Base-by-base conservation (phyloP, 2,888 invertebrate species). In the Tetranychus truncatus region DNA sequence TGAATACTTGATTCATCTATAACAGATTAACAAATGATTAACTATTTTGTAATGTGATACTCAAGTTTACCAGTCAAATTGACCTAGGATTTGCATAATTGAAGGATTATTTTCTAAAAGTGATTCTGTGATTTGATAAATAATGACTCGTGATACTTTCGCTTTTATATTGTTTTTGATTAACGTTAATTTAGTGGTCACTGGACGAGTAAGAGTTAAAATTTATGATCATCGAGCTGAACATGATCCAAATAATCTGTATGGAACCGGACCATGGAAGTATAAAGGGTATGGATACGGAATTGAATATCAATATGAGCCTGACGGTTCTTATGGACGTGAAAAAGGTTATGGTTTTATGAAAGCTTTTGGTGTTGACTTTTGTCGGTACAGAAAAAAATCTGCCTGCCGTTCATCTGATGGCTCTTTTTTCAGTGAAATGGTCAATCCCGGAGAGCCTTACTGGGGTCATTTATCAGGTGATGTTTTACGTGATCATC, bases 331-430 rank as follows among this genome's bases (percentile, higher is more conserved):
- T 3, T 45, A 74, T 45, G n/a, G 24, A 45, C 73, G 75, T 20
- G 66, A 77, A 45, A 76, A 75, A 73, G 77, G 74, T 2, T 76
- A 76, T 71, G 76, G 76, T 11, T 76, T 74, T 46, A 18, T 76
- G 8, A 74, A 76, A 74, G 72, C 72, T n/a, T 76, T 66, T 66
- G 76, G 74, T 7, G 74, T 74, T 21, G 76, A 76, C n/a, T 74
- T 74, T 66, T 76, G 76, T 21, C 73, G 73, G 5, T 9, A 72
- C 34, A 65, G n/a, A 18, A 45, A 73, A 55, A n/a, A 9, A 18
- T 18, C 20, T 34, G 18, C 9, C 9, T 72, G 72, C 18, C 72
- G 69, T 11, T 11, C n/a, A 24, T 69, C 69, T 6, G 76, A 76
- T 69, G 46, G 69, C 1, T 69, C 74, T 21, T 76, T 76, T 66